Conservation (phyloP, 2,888 invertebrate genomes). For the Stenchaetothrips biformis region DNA sequence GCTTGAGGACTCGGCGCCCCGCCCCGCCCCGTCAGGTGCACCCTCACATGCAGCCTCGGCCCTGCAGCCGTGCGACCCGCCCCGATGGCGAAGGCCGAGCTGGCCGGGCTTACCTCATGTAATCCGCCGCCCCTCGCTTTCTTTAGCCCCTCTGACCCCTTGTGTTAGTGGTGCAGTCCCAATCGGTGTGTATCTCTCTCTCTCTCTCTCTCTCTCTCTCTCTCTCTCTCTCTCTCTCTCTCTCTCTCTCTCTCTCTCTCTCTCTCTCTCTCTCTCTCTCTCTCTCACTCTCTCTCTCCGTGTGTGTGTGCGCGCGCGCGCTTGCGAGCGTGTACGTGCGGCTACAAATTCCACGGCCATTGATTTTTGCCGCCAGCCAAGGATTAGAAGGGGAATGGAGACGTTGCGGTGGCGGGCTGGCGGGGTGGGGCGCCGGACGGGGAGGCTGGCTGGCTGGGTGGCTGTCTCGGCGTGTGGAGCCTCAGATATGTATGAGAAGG, state of each 20-base stretch:
- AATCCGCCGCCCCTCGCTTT: background rate
- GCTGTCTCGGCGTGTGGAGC: background rate
- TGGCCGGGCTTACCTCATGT: background rate
- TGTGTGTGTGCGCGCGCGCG: constrained; percentile 34
- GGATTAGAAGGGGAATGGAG: constrained; percentile 29
- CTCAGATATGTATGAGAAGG: constrained; percentile 24
- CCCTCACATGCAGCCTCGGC: background rate
- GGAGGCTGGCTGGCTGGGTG: constrained; percentile 66
- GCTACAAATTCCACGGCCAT: background rate
- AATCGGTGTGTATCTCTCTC: constrained; percentile 30
- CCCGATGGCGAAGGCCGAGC: background rate
- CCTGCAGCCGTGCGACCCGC: background rate
- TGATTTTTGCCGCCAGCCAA: constrained; percentile 26
- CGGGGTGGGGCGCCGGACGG: constrained; percentile 90
- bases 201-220: constrained; percentile 38
- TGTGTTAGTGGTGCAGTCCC: background rate
- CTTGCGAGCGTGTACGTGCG: constrained; percentile 26
- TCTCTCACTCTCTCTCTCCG: constrained; percentile 36
- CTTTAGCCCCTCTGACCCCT: no score
- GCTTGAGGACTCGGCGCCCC: background rate
- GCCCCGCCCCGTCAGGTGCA: background rate
- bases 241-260: background rate
- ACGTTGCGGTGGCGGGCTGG: constrained; percentile 73
- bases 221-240: constrained; percentile 30
- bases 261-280: constrained; percentile 35